A percentile compares a stretch with the other conserved stretches of the same genome.
Evolutionary conservation across 2,797 vertebrate genomes (phyloP).

Genomic region (Ficedula albicollis): DNA sequence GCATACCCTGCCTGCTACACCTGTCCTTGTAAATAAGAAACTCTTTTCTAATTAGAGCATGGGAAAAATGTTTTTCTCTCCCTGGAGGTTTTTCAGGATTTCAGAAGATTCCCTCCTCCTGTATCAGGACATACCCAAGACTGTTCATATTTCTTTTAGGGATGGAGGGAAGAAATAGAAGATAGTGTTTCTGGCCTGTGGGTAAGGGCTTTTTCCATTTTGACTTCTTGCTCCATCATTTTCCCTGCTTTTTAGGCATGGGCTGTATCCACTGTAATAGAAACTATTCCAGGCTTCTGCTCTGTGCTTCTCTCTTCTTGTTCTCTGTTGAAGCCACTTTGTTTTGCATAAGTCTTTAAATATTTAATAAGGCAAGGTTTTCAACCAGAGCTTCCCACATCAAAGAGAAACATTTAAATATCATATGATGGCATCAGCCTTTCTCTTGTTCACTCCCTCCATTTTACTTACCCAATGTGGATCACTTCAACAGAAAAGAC

Average conservation of each 20-base stretch:
- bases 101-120: not conserved
- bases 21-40: not conserved
- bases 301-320: not conserved
- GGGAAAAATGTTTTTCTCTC: not conserved
- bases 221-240: not conserved
- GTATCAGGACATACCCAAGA: not conserved
- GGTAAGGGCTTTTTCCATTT: not conserved
- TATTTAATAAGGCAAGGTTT: slow-evolving; percentile 33
- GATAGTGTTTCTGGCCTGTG: not conserved
- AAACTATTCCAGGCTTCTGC: not conserved
- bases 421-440: not conserved
- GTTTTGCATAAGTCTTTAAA: slow-evolving; percentile 5
- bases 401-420: slow-evolving; percentile 11
- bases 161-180: not conserved
- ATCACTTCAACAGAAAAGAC: not conserved
- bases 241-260: not conserved
- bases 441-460: not conserved
- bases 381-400: slow-evolving; percentile 30
- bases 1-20: not conserved
- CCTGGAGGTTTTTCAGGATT: not conserved
- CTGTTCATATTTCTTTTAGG: not conserved
- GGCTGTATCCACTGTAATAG: not conserved
- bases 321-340: not conserved
- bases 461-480: not conserved
- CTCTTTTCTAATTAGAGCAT: not conserved